Conservation (phyloP, 2,888 invertebrate species). For the Rhopalosiphum nymphaeae region DNA sequence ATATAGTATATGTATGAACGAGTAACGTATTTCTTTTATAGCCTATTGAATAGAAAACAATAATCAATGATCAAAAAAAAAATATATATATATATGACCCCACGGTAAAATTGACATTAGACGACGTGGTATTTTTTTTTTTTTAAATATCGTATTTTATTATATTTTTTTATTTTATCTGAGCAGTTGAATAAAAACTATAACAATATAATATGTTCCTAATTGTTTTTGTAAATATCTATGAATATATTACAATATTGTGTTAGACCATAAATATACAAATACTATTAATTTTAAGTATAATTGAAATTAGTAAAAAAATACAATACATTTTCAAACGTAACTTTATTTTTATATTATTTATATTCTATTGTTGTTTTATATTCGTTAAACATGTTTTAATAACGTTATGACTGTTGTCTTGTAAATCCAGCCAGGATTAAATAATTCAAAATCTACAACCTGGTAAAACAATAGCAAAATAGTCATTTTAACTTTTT, state of each 20-base stretch:
- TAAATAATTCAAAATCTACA: background rate
- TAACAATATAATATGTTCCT: background rate
- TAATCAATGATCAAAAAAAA: background rate
- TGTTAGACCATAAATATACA: background rate
- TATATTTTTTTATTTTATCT: background rate
- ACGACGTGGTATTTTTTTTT: background rate
- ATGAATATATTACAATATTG: background rate
- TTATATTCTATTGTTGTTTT: background rate
- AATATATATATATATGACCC: no score
- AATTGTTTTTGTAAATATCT: background rate
- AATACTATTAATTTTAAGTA: background rate
- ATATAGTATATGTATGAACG: background rate
- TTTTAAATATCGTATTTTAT: background rate
- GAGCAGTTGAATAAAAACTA: background rate
- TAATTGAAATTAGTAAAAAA: background rate
- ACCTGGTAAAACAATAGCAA: background rate
- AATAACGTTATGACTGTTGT: background rate
- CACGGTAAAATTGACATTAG: background rate
- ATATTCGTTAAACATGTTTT: background rate
- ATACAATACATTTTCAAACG: background rate
- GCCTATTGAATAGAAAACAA: background rate
- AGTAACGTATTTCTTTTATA: background rate
- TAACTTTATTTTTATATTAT: background rate
- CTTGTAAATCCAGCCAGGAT: background rate
- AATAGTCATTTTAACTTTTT: background rate